A percentile compares a stretch with the other conserved stretches of the same genome.
These are phyloP conservation scores for Polypedilum pembai DNA, from an alignment of 1,140 invertebrate genomes.

Conservation along the genomic window DNA sequence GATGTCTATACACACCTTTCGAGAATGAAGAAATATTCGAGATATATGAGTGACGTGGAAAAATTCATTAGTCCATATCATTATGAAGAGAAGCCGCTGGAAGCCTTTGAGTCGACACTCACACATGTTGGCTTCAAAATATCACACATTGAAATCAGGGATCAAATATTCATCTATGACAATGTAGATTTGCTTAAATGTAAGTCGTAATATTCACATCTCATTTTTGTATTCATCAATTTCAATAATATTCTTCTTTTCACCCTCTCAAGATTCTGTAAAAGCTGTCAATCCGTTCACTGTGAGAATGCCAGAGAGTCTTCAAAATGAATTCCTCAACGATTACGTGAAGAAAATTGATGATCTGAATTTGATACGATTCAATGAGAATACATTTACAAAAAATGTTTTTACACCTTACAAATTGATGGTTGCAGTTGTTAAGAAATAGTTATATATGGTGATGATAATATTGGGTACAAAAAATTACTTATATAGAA, in stretches of 20 bases:
- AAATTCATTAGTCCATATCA: constrained; percentile 60
- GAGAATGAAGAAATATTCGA: constrained; percentile 51
- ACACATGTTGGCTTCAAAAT: constrained; percentile 58
- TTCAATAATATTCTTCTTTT: constrained; percentile 31
- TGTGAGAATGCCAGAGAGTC: constrained; percentile 51
- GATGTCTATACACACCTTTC: constrained; percentile 58
- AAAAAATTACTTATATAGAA: no score
- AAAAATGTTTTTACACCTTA: constrained; percentile 45
- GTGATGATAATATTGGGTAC: background rate
- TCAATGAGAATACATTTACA: constrained; percentile 40
- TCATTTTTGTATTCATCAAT: background rate
- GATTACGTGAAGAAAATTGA: constrained; percentile 49
- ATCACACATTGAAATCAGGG: constrained; percentile 54
- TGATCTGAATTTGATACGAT: constrained; percentile 45
- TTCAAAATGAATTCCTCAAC: constrained; percentile 56
- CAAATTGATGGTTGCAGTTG: constrained; percentile 50
- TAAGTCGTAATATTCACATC: constrained; percentile 41
- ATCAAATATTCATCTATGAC: constrained; percentile 56
- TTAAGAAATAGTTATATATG: constrained; percentile 38
- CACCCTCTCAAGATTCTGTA: constrained; percentile 53
- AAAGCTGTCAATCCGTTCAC: constrained; percentile 69
- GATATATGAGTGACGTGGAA: constrained; percentile 59
- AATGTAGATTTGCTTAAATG: constrained; percentile 52
- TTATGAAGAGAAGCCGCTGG: constrained; percentile 53
- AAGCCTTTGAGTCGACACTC: constrained; percentile 53